A percentile compares a stretch with the other conserved stretches of the same genome.
Evolutionary conservation across 2,888 invertebrate genomes (phyloP).

Genomic region (Tetropium fuscum): DNA sequence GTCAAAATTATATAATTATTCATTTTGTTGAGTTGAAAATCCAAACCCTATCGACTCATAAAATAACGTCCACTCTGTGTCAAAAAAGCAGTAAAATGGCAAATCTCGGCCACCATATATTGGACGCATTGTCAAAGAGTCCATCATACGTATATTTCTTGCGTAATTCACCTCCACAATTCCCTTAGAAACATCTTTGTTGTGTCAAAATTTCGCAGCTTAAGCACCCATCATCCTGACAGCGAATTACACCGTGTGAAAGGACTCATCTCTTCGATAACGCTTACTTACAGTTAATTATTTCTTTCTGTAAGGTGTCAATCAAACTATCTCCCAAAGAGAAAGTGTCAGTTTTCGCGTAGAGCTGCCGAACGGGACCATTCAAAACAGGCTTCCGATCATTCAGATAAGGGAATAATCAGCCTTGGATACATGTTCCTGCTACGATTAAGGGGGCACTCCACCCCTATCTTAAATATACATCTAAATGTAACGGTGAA

Average conservation of each 20-base stretch:
- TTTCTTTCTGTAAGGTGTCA: constrained; percentile 20
- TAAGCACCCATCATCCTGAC: background rate
- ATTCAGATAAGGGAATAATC: constrained; percentile 43
- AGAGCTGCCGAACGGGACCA: constrained; percentile 16
- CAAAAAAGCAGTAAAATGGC: too few relatives aligned
- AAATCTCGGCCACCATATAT: too few relatives aligned
- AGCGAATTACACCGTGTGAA: background rate
- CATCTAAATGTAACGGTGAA: constrained; percentile 26
- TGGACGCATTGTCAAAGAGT: too few relatives aligned
- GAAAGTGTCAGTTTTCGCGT: constrained; percentile 1
- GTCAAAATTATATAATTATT: too few relatives aligned
- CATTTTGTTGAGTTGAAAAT: too few relatives aligned
- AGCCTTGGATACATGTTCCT: constrained; percentile 40
- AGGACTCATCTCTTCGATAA: background rate
- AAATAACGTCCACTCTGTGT: too few relatives aligned
- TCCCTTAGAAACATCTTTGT: background rate
- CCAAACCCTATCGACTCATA: too few relatives aligned
- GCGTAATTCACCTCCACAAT: too few relatives aligned
- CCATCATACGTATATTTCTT: too few relatives aligned
- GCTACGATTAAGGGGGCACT: constrained; percentile 36
- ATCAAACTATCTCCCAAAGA: constrained; percentile 6
- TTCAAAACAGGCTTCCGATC: constrained; percentile 33
- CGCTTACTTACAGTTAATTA: constrained; percentile 13
- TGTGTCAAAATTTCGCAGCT: background rate
- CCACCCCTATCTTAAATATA: constrained; percentile 21